Evolutionary conservation across 2,797 vertebrate genomes (phyloP).

Genomic region (Phalanger gymnotis): DNA sequence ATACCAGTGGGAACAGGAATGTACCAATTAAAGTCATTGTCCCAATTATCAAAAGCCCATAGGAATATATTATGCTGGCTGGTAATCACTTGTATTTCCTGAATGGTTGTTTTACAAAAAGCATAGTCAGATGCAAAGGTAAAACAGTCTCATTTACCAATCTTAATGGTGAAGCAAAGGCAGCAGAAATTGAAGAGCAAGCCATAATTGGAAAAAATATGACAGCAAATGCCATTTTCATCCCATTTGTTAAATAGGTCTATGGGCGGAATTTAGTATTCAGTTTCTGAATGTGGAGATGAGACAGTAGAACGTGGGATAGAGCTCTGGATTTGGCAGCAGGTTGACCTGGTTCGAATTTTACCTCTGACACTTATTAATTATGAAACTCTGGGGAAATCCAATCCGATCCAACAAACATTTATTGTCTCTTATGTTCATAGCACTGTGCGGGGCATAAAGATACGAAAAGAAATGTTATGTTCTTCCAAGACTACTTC

Average conservation of each 20-base stretch:
- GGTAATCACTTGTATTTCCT: conserved; percentile 37
- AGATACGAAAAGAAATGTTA: not conserved
- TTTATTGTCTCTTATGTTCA: not conserved
- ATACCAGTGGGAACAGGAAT: conserved; percentile 35
- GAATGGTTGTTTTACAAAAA: conserved; percentile 29
- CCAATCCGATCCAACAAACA: not conserved
- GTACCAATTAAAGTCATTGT: conserved; percentile 46
- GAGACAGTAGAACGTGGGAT: not conserved
- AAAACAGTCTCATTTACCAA: conserved; percentile 24
- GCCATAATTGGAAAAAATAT: not conserved
- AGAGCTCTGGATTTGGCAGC: not conserved
- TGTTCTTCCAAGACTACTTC: not conserved
- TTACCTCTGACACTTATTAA: not conserved
- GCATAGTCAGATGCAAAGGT: not conserved
- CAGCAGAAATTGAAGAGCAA: not conserved
- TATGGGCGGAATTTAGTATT: not conserved
- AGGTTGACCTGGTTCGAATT: not conserved
- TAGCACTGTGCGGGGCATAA: not conserved
- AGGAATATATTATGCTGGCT: conserved; percentile 17
- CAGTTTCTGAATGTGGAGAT: not conserved
- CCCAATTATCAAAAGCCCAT: conserved; percentile 18
- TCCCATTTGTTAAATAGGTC: not conserved
- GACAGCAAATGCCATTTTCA: not conserved
- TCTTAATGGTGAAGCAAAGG: conserved; percentile 20
- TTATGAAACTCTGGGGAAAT: not conserved